A percentile compares a stretch with the other conserved stretches of the same genome.
Evolutionary conservation across 2,888 invertebrate species (phyloP).

Genomic region (Leptopilina myrica): DNA sequence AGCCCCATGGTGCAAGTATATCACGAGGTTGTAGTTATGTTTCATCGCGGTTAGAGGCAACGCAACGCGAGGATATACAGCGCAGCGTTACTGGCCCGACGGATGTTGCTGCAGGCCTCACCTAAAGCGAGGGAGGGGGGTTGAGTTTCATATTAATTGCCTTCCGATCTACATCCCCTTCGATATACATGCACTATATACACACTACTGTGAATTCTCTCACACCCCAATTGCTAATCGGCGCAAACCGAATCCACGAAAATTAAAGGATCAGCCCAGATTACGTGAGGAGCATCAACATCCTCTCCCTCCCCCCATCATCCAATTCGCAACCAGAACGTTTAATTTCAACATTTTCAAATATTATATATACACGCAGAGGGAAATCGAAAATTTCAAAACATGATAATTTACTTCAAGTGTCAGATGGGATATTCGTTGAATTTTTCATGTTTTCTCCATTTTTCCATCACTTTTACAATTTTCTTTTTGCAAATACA

Average conservation of each 20-base stretch:
- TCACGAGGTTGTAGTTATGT: slow-evolving; percentile 65
- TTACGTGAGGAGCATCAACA: slow-evolving; percentile 60
- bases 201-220: slow-evolving; percentile 16
- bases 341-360: slow-evolving; percentile 59
- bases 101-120: slow-evolving; percentile 46
- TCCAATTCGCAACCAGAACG: slow-evolving; percentile 41
- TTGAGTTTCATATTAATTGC: slow-evolving; percentile 56
- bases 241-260: slow-evolving; percentile 64
- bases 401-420: slow-evolving; percentile 5
- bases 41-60: slow-evolving; percentile 60
- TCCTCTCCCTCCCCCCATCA: background rate
- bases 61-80: slow-evolving; percentile 55
- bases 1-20: slow-evolving; percentile 71
- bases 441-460: slow-evolving; percentile 39
- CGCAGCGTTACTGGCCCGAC: slow-evolving; percentile 44
- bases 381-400: slow-evolving; percentile 45
- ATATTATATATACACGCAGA: slow-evolving; percentile 41
- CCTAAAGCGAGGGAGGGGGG: slow-evolving; percentile 38
- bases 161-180: slow-evolving; percentile 59
- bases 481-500: background rate
- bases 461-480: background rate
- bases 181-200: slow-evolving; percentile 47
- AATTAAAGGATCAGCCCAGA: slow-evolving; percentile 70
- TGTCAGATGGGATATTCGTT: slow-evolving; percentile 46
- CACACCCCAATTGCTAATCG: slow-evolving; percentile 50